phyloP scores from a whole-genome alignment of 2,113 vertebrate species.

The Catharus fuscescens region DNA sequence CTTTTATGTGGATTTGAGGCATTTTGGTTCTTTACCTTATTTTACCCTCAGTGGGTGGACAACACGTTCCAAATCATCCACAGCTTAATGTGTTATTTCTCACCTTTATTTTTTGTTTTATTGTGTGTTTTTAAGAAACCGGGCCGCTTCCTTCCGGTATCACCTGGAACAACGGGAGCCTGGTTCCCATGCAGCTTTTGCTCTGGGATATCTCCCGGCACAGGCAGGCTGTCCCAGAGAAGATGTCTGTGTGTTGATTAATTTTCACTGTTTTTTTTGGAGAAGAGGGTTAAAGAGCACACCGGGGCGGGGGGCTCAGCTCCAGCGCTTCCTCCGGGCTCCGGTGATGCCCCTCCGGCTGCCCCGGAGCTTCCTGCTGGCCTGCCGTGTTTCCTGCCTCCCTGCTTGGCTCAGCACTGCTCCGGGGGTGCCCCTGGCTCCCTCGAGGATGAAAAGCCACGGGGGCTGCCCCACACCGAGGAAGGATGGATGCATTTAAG shows the following conservation, averaged over 20 bases:
- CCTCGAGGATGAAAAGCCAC: background rate
- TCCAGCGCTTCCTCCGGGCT: background rate
- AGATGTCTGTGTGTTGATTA: background rate
- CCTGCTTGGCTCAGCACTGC: background rate
- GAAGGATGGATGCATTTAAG: background rate
- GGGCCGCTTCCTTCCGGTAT: background rate
- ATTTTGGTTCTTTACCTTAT: background rate
- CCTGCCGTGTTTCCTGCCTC: background rate
- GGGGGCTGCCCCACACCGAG: background rate
- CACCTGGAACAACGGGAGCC: background rate
- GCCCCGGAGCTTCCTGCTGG: background rate
- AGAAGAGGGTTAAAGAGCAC: background rate
- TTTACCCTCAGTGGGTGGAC: accelerated
- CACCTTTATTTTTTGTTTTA: slow-evolving; percentile 12
- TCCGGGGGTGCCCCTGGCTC: background rate
- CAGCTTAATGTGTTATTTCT: background rate
- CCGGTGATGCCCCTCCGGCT: background rate
- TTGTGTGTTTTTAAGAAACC: background rate
- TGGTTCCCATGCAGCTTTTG: background rate
- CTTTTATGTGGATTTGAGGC: background rate
- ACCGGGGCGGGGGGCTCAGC: accelerated
- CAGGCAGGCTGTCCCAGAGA: background rate
- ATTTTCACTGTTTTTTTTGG: background rate
- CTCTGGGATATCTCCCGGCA: background rate
- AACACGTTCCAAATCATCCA: accelerated